Percentiles rank a stretch among this genome's conserved stretches.
Conservation (phyloP, 2,113 vertebrate genomes). For the Sterna hirundo region DNA sequence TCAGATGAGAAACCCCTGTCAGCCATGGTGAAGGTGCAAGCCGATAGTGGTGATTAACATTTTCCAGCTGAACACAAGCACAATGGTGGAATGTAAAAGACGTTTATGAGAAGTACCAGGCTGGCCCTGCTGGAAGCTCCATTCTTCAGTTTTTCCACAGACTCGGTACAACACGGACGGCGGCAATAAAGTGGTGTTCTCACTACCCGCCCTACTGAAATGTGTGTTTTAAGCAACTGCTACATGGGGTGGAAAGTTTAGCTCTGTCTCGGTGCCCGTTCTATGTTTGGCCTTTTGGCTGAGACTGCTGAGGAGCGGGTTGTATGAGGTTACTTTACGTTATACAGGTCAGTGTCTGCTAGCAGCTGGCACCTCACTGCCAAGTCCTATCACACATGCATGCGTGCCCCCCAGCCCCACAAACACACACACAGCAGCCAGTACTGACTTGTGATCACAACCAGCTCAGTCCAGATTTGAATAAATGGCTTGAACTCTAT, state of each 20-base stretch:
- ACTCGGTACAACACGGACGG: not conserved
- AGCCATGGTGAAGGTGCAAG: not conserved
- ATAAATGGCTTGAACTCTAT: not conserved
- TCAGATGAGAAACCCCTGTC: not conserved
- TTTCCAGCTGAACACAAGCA: not conserved
- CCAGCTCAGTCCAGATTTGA: not conserved
- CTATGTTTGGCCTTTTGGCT: constrained; percentile 16
- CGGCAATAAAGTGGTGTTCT: not conserved
- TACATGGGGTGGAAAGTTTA: constrained; percentile 46
- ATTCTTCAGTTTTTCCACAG: constrained; percentile 58
- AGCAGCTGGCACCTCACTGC: not conserved
- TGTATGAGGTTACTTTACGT: constrained; percentile 25
- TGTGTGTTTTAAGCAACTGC: not conserved
- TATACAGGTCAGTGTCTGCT: not conserved
- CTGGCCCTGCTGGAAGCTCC: constrained; percentile 15
- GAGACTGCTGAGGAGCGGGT: not conserved
- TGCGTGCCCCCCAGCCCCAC: not conserved
- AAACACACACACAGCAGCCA: not conserved
- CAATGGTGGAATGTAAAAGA: not conserved
- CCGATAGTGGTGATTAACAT: not conserved
- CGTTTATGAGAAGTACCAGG: constrained; percentile 27
- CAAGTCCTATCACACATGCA: not conserved
- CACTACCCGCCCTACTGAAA: not conserved
- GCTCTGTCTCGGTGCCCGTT: not conserved
- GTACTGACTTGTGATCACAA: not conserved